A percentile compares a stretch with the other conserved stretches of the same genome.
Evolutionary conservation across 2,888 invertebrate genomes (phyloP).

Genomic region (Agrilus mali): DNA sequence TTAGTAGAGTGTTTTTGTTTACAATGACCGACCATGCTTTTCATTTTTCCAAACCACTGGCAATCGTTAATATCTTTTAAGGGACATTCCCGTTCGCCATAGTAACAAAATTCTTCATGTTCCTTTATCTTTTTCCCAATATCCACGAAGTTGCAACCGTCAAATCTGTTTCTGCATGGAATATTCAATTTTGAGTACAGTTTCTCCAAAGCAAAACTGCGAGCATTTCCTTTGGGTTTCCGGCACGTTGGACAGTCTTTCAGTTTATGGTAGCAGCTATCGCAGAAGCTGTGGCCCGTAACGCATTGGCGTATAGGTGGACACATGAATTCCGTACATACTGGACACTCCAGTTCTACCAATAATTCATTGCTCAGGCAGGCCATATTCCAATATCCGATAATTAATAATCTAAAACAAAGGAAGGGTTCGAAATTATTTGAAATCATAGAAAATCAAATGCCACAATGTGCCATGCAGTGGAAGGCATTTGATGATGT

Average conservation of each 20-base stretch:
- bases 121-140: conserved; percentile 12
- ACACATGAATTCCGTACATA: conserved; percentile 14
- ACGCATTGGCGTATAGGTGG: conserved; percentile 15
- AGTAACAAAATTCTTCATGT: conserved; percentile 15
- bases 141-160: conserved; percentile 13
- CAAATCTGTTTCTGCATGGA: conserved; percentile 14
- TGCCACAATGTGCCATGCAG: too few relatives aligned
- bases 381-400: background rate
- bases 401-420: too few relatives aligned
- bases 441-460: too few relatives aligned
- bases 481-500: too few relatives aligned
- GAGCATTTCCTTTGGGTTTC: conserved; percentile 3
- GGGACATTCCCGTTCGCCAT: conserved; percentile 12
- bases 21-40: conserved; percentile 14
- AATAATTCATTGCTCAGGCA: conserved; percentile 5
- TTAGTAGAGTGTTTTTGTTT: conserved; percentile 13
- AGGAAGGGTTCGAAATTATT: too few relatives aligned
- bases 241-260: conserved; percentile 13
- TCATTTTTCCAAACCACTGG: conserved; percentile 13
- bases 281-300: conserved; percentile 14
- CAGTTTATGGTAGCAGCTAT: conserved; percentile 9
- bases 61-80: conserved; percentile 11
- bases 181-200: conserved; percentile 11
- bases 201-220: conserved; percentile 12
- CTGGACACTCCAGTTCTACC: conserved; percentile 14